These are phyloP conservation scores for Taurulus bubalis DNA, from an alignment of 2,113 vertebrate species.

Conservation along the genomic window DNA sequence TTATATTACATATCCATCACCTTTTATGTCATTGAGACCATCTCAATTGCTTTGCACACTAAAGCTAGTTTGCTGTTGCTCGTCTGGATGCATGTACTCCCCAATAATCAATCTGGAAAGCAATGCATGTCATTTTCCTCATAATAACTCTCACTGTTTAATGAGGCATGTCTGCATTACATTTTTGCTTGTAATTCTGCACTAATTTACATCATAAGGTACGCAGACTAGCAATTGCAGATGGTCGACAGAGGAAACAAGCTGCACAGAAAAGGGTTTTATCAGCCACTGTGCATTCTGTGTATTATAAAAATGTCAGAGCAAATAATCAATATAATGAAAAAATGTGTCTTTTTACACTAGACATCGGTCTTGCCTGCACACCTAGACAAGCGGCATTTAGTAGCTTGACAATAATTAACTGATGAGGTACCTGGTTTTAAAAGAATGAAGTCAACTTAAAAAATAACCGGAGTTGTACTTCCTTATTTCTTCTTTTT, in stretches of 20 bases:
- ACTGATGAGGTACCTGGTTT: too few species aligned
- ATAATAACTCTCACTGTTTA: constrained; percentile 20
- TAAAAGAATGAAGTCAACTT: too few species aligned
- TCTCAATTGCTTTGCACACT: constrained; percentile 23
- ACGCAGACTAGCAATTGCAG: neutral
- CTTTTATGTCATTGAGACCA: neutral
- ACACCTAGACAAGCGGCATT: neutral
- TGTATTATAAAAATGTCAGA: neutral
- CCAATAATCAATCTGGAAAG: constrained; percentile 29
- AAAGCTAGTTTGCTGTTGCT: constrained; percentile 17
- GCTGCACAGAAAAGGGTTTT: neutral
- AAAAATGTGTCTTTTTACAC: neutral
- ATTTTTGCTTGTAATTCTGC: neutral
- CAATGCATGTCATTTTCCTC: constrained; percentile 18
- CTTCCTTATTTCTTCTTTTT: neutral
- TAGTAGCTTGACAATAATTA: neutral
- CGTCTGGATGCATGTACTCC: constrained; percentile 6
- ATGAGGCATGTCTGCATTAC: constrained; percentile 27
- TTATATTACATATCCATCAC: neutral
- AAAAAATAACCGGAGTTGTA: neutral
- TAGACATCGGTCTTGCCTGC: neutral
- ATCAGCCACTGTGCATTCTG: neutral
- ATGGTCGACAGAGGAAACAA: neutral
- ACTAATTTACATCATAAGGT: neutral
- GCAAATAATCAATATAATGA: neutral